phyloP scores from a whole-genome alignment of 2,888 invertebrate genomes.

The Phyllotreta cruciferae region DNA sequence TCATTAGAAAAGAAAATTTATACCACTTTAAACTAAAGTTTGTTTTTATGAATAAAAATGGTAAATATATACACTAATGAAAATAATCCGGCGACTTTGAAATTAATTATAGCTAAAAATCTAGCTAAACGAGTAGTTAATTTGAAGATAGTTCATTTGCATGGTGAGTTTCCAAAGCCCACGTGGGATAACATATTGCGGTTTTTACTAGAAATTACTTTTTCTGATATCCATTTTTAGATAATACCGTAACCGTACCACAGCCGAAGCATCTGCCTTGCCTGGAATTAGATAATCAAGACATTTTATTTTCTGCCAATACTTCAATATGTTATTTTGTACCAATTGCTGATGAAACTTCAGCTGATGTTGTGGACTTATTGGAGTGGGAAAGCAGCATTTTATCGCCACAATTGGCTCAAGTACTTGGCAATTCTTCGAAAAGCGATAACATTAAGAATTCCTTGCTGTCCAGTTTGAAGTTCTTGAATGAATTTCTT shows the following conservation, averaged over 20 bases:
- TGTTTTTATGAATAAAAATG: conserved; percentile 50
- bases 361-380: conserved; percentile 64
- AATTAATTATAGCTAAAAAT: conserved; percentile 74
- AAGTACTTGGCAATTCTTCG: conserved; percentile 63
- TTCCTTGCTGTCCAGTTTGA: conserved; percentile 64
- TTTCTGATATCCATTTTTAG: conserved; percentile 53
- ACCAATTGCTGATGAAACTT: conserved; percentile 58
- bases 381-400: conserved; percentile 72
- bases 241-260: conserved; percentile 61
- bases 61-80: conserved; percentile 79
- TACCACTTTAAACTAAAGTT: too few species aligned
- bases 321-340: conserved; percentile 73
- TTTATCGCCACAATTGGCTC: conserved; percentile 66
- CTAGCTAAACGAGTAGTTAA: conserved; percentile 67
- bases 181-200: conserved; percentile 17
- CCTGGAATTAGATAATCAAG: conserved; percentile 68
- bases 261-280: conserved; percentile 71
- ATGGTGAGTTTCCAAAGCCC: conserved; percentile 42
- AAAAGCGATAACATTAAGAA: conserved; percentile 65
- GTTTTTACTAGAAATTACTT: conserved; percentile 17
- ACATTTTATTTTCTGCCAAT: conserved; percentile 74
- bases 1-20: neutral
- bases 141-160: conserved; percentile 66
- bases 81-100: conserved; percentile 78
- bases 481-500: conserved; percentile 65